A percentile compares a stretch with the other conserved stretches of the same genome.
Conservation (phyloP, 1,140 invertebrate species). For the Drosophila grimshawi region DNA sequence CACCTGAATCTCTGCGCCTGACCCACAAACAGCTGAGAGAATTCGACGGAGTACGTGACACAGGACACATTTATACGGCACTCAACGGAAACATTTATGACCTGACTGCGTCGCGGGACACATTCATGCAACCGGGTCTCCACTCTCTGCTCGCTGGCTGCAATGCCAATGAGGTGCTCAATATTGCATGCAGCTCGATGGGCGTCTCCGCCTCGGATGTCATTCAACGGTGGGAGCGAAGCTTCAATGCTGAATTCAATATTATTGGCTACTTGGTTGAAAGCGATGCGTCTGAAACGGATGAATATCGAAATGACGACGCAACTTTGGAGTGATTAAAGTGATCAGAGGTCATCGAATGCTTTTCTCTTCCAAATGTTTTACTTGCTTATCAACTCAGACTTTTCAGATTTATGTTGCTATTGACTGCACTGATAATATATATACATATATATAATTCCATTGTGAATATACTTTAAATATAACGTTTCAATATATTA, state of each 20-base stretch:
- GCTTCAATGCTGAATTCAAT: conserved; percentile 56
- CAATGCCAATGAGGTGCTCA: conserved; percentile 59
- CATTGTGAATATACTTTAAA: no score
- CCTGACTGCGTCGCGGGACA: conserved; percentile 41
- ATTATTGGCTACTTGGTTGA: conserved; percentile 60
- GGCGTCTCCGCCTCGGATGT: conserved; percentile 23
- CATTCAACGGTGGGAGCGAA: conserved; percentile 47
- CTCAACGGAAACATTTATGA: conserved; percentile 68
- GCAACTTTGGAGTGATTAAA: neutral
- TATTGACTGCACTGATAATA: no score
- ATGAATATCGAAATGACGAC: neutral
- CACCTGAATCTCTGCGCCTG: conserved; percentile 16
- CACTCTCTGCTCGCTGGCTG: conserved; percentile 53
- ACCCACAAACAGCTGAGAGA: conserved; percentile 30
- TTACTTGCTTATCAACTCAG: no score
- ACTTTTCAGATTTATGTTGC: no score
- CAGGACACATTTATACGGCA: conserved; percentile 57
- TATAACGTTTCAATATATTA: no score
- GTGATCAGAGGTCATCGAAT: no score
- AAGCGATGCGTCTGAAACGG: neutral
- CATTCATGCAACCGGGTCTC: conserved; percentile 28
- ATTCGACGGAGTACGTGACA: conserved; percentile 35
- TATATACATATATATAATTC: no score
- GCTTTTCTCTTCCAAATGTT: no score
- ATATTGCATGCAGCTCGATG: conserved; percentile 45